A percentile compares a stretch with the other conserved stretches of the same genome.
phyloP scores from a whole-genome alignment of 1,140 invertebrate species.

The Batillaria attramentaria region DNA sequence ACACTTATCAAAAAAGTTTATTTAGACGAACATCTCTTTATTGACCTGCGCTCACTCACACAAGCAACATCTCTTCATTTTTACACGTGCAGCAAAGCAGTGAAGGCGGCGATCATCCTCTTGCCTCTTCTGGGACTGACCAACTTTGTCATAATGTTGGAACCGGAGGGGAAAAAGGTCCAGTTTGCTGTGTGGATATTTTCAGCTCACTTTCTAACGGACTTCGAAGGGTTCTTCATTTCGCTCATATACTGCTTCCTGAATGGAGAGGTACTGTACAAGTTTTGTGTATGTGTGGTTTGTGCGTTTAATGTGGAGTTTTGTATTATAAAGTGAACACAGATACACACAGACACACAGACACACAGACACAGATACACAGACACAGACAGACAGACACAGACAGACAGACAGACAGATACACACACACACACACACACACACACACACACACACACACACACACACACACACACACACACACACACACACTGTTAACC shows the following conservation, averaged over 20 bases:
- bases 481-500: background rate
- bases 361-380: background rate
- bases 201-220: conserved; percentile 83
- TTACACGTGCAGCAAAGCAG: conserved; percentile 61
- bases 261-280: conserved; percentile 91
- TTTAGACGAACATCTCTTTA: background rate
- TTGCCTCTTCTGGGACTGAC: conserved; percentile 64
- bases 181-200: conserved; percentile 88
- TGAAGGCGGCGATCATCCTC: conserved; percentile 64
- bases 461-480: background rate
- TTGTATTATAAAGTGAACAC: background rate
- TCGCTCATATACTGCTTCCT: conserved; percentile 89
- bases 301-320: background rate
- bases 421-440: conserved; percentile 9
- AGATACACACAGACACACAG: background rate
- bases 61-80: too few relatives aligned
- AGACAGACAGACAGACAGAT: background rate
- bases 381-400: background rate
- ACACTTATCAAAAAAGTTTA: background rate
- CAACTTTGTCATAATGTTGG: conserved; percentile 67
- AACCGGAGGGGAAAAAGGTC: conserved; percentile 62
- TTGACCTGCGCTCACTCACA: too few relatives aligned
- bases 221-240: conserved; percentile 90
- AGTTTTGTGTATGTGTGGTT: background rate
- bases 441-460: background rate